Conservation (phyloP, 2,113 vertebrate species). For the Sigmodon hispidus region DNA sequence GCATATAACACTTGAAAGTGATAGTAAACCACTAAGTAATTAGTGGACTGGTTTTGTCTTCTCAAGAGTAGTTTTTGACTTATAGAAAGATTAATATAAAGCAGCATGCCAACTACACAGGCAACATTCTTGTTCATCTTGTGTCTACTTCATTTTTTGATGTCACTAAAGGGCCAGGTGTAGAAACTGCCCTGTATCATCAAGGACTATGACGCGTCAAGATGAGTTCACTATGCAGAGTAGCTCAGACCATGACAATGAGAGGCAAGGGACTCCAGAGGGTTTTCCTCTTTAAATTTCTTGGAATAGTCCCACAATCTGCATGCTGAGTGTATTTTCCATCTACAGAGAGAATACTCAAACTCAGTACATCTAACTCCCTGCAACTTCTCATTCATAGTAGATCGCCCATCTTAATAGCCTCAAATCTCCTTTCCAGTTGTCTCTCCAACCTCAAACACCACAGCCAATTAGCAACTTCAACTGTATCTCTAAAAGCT, state of each 20-base stretch:
- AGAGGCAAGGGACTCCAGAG: neutral
- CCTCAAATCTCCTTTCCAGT: slow-evolving; percentile 3
- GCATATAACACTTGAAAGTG: neutral
- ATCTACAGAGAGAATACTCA: slow-evolving; percentile 16
- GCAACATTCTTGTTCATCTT: neutral
- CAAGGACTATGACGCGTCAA: neutral
- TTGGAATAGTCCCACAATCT: neutral
- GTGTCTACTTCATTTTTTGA: neutral
- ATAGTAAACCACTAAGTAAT: neutral
- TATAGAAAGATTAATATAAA: neutral
- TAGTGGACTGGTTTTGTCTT: neutral
- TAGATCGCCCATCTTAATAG: slow-evolving; percentile 13
- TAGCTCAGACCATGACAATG: neutral
- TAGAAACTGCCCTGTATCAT: neutral
- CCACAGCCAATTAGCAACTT: neutral
- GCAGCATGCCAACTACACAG: neutral
- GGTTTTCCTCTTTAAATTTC: neutral
- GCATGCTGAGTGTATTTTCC: neutral
- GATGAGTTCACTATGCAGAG: neutral
- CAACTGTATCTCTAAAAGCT: neutral
- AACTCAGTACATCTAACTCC: slow-evolving; percentile 1
- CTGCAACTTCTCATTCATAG: neutral
- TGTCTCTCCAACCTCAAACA: neutral
- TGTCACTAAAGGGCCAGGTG: neutral
- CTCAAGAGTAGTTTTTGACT: neutral